These are phyloP conservation scores for Cryptus viduatorius DNA, from an alignment of 2,888 invertebrate genomes.

Conservation along the genomic window DNA sequence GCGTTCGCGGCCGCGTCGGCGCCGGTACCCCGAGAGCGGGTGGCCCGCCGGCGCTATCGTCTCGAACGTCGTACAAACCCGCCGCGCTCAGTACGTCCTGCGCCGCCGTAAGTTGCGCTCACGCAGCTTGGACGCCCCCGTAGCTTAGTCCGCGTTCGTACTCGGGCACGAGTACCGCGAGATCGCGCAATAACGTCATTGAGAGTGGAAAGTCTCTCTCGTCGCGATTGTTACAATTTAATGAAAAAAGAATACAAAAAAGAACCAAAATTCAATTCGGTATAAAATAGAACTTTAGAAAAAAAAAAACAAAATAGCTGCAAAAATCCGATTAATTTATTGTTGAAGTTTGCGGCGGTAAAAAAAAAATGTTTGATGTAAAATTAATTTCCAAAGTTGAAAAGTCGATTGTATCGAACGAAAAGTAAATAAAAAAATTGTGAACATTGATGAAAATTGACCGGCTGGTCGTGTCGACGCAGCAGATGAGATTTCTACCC, in stretches of 20 bases:
- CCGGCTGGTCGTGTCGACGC: conserved; percentile 43
- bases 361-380: not conserved
- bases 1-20: conserved; percentile 69
- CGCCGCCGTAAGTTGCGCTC: conserved; percentile 74
- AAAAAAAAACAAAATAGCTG: not conserved
- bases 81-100: conserved; percentile 76
- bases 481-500: conserved; percentile 55
- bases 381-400: not conserved
- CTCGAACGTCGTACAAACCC: conserved; percentile 43
- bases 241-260: not conserved
- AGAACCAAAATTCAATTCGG: not conserved
- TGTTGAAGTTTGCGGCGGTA: conserved; percentile 6
- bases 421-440: conserved; percentile 7
- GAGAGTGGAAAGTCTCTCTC: conserved; percentile 6
- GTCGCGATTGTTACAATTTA: not conserved
- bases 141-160: conserved; percentile 71
- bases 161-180: conserved; percentile 65
- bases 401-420: not conserved
- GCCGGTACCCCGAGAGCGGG: conserved; percentile 55
- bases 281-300: not conserved
- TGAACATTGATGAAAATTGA: conserved; percentile 36
- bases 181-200: conserved; percentile 23
- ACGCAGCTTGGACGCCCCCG: conserved; percentile 72
- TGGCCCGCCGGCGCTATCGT: conserved; percentile 44
- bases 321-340: not conserved